phyloP scores from a whole-genome alignment of 2,797 vertebrate species.

The Siniperca obscura region DNA sequence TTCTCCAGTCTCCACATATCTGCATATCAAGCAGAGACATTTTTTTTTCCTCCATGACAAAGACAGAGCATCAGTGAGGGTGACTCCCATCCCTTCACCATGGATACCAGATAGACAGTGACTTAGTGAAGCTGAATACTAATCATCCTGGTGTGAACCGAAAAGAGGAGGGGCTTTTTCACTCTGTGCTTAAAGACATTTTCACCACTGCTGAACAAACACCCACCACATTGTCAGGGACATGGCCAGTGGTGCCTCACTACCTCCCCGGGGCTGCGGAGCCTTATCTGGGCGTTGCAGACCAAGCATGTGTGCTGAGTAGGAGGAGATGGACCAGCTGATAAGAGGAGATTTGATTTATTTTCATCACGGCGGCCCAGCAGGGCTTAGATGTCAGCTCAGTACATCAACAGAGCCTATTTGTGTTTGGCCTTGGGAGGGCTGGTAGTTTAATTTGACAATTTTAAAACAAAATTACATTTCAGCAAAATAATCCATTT shows the following conservation, averaged over 20 bases:
- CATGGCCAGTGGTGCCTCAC: constrained; percentile 30
- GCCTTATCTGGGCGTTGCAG: constrained; percentile 67
- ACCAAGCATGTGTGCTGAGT: constrained; percentile 60
- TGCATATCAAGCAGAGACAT: constrained; percentile 49
- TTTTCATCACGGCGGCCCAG: constrained; percentile 55
- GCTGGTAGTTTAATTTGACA: constrained; percentile 3
- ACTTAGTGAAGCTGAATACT: constrained; percentile 71
- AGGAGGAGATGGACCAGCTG: constrained; percentile 70
- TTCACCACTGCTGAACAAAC: constrained; percentile 44
- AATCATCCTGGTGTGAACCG: constrained; percentile 60
- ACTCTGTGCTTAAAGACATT: constrained; percentile 53
- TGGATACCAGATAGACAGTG: constrained; percentile 76
- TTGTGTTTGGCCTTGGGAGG: constrained; percentile 40
- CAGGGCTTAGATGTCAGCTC: constrained; percentile 52
- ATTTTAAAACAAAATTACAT: constrained; percentile 18
- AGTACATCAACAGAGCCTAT: constrained; percentile 27
- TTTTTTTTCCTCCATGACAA: constrained; percentile 55
- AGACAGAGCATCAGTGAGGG: constrained; percentile 56
- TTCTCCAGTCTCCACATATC: constrained; percentile 33
- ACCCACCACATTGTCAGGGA: constrained; percentile 49
- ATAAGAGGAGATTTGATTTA: constrained; percentile 72
- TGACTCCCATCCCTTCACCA: constrained; percentile 76
- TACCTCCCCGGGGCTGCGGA: constrained; percentile 36
- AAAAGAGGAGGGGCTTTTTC: constrained; percentile 41
- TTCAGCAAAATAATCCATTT: constrained; percentile 21